phyloP scores from a whole-genome alignment of 23 tunicate genomes.

The Corella eumyota region DNA sequence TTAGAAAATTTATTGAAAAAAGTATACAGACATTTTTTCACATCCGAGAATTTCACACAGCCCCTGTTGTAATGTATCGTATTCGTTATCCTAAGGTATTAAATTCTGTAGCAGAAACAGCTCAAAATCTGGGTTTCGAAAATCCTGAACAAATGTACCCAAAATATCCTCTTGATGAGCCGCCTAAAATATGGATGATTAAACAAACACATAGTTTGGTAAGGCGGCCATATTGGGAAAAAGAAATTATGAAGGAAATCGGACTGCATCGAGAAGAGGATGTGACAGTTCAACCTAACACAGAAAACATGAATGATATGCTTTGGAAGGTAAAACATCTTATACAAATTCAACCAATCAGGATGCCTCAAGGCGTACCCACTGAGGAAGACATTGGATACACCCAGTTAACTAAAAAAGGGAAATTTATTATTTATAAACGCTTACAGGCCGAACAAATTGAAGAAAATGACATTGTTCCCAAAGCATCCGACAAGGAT shows the following conservation, averaged over 20 bases:
- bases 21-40: too few relatives aligned
- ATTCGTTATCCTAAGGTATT: too few relatives aligned
- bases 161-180: constrained; percentile 52
- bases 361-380: constrained; percentile 75
- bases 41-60: too few relatives aligned
- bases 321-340: constrained; percentile 74
- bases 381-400: constrained; percentile 53
- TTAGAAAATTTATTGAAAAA: too few relatives aligned
- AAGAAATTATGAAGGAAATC: constrained; percentile 66
- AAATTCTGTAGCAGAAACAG: too few relatives aligned
- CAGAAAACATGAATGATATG: constrained; percentile 42
- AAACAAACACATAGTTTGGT: constrained; percentile 22
- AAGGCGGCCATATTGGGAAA: constrained; percentile 55
- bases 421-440: constrained; percentile 49
- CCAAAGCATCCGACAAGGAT: constrained; percentile 30
- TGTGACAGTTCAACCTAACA: constrained; percentile 44
- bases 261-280: constrained; percentile 47
- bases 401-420: constrained; percentile 51
- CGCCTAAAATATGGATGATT: constrained; percentile 57
- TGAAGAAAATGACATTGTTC: constrained; percentile 21
- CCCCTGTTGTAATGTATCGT: too few relatives aligned
- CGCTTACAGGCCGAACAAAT: constrained; percentile 3
- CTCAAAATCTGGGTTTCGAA: too few relatives aligned
- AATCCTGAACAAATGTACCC: constrained; percentile 56
- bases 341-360: constrained; percentile 55